Base-by-base conservation (phyloP, 30 jellyfish, hydroid and myxozoan genomes). In the Pelagia noctiluca region DNA sequence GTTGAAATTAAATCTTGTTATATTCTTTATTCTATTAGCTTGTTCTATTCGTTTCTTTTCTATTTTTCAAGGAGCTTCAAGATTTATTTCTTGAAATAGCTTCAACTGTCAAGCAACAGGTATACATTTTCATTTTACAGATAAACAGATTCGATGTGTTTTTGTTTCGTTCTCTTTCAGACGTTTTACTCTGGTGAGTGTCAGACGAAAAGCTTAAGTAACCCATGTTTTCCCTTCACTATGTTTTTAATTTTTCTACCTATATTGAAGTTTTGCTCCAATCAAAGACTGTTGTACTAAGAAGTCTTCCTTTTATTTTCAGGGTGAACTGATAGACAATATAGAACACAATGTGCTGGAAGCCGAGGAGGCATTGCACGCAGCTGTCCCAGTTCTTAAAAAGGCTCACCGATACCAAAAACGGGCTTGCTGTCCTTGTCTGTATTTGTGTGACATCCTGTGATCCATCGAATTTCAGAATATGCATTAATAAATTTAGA, bases 41-140 rank as follows among this genome's bases (percentile, higher is more conserved):
- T n/a, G n/a, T n/a, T n/a, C n/a, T n/a, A n/a, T n/a, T n/a, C n/a
- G n/a, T n/a, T n/a, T n/a, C n/a, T n/a, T n/a, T n/a, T n/a, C n/a
- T n/a, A n/a, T n/a, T n/a, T n/a, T n/a, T n/a, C n/a, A n/a, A 81
- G 91, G 91, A 81, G 35, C 75, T 81, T 33, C 84, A 79, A 79
- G 89, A 79, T 49, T 50, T 79, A 33, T 79, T 79, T 42, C 22
- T 48, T 1, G 89, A 79, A 29, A 79, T 79, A 24, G 89, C 89
- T 28, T 62, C 54, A 53, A 79, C 82, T 30, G 65, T 79, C 25
- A 68, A 79, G 47, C 24, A 63, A 3, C 89, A 79, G 89, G 91
- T 81, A 46, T 23, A 21, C 47, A 67, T 67, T 34, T 67, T 34
- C 62, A 13, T 32, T 0, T 5, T 0, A 32, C 18, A 22, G 24